Base-by-base conservation (phyloP, 2,888 invertebrate species). In the Stegana nigrithorax region DNA sequence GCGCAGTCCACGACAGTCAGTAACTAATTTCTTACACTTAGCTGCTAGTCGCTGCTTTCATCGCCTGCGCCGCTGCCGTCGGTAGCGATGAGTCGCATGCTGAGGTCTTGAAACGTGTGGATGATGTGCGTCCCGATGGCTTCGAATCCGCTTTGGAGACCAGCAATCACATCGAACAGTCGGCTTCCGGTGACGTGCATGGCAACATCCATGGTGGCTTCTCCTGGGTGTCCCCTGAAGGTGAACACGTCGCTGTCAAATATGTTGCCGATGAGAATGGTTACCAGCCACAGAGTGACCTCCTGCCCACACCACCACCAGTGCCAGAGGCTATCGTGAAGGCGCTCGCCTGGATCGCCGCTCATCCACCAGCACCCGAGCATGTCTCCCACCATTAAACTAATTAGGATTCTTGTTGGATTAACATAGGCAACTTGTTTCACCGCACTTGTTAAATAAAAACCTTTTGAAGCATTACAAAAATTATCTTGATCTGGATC, bases 201-300 rank as follows among this genome's bases (percentile, higher is more conserved):
- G 77, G 75, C 59, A 74, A 73, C 44, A 72, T 75, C 50, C 72
- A 76, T 45, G 81, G 81, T 26, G 63, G 67, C 17, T 80, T 66
- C 59, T 57, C 44, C 26, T 81, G 73, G 71, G 51, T 73, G 21
- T 72, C 77, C 1, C 80, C 79, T 55, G 76, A 82, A 56, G 81
- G 81, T 19, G 71, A 70, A 45, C 73, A 74, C 21, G 50, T 81
- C 21, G 59, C 67, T 14, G 57, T 81, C 4, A 63, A 53, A 23
- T 81, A 80, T 61, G 67, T 73, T 29, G 83, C 83, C 59, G 73
- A 83, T 67, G 83, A 82, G 66, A 57, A 81, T 32, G 81, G 81
- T 23, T 76, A 69, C 56, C 75, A 79, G 57, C 78, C 81, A 32
- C 21, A 21, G n/a, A 62, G 77, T 44, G 67, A 65, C 6, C 23